Conservation (phyloP, 1,140 invertebrate genomes). For the Sitophilus oryzae region DNA sequence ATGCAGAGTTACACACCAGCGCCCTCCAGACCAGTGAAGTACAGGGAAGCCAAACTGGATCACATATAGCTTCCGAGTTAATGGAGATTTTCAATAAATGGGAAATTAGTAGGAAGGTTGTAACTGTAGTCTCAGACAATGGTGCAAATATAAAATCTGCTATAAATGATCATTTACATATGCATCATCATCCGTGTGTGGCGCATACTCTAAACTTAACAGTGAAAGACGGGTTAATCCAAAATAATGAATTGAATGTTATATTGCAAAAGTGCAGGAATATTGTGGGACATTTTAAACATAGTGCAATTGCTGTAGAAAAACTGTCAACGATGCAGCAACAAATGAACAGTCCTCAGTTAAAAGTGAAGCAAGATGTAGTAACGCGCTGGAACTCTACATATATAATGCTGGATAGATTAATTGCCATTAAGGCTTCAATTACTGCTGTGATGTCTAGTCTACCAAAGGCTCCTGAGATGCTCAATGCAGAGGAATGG, state of each 20-base stretch:
- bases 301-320: conserved; percentile 7
- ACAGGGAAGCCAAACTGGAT: conserved; percentile 5
- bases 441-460: conserved; percentile 5
- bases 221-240: conserved; percentile 1
- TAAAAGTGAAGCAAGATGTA: conserved; percentile 36
- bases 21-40: conserved; percentile 14
- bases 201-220: conserved; percentile 17
- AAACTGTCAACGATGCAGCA: conserved; percentile 18
- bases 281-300: conserved; percentile 33
- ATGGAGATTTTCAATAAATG: conserved; percentile 17
- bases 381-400: conserved; percentile 37
- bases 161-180: conserved; percentile 14
- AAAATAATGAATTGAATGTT: conserved; percentile 12
- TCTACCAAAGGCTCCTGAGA: conserved; percentile 9
- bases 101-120: conserved; percentile 13
- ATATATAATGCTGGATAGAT: conserved; percentile 32
- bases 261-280: conserved; percentile 4
- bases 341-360: conserved; percentile 25
- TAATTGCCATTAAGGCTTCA: conserved; percentile 19
- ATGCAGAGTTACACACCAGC: conserved; percentile 7
- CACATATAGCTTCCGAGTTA: conserved; percentile 5
- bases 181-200: not conserved
- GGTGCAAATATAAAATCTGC: conserved; percentile 13
- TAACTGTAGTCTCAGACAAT: conserved; percentile 17
- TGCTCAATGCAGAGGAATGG: conserved; percentile 15